These are phyloP conservation scores for Hyperoplus immaculatus DNA, from an alignment of 2,797 vertebrate genomes.

Conservation along the genomic window DNA sequence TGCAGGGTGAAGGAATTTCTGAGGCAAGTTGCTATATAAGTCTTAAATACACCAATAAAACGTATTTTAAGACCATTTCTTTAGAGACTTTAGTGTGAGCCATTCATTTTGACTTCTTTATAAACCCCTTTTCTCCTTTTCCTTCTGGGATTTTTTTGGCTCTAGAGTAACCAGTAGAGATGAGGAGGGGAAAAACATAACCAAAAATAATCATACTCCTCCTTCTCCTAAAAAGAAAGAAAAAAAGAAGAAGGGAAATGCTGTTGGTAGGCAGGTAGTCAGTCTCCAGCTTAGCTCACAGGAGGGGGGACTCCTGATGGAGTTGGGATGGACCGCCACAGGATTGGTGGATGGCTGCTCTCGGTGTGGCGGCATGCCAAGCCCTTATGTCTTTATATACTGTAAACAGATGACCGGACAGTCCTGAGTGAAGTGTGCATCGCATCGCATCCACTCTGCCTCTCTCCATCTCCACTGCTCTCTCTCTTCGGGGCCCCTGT, in stretches of 20 bases:
- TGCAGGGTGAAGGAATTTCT: conserved; percentile 70
- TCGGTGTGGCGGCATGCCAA: conserved; percentile 85
- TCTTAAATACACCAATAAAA: conserved; percentile 82
- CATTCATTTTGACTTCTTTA: conserved; percentile 80
- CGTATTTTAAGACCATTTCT: conserved; percentile 82
- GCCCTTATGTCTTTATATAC: conserved; percentile 90
- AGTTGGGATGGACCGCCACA: conserved; percentile 84
- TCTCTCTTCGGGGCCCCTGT: conserved; percentile 44
- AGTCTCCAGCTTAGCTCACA: conserved; percentile 69
- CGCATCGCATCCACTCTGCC: conserved; percentile 80
- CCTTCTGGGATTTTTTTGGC: conserved; percentile 67
- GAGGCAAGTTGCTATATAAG: conserved; percentile 73
- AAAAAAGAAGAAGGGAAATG: conserved; percentile 43
- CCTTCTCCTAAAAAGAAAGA: conserved; percentile 35
- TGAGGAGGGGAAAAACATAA: conserved; percentile 75
- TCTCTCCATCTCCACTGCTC: conserved; percentile 68
- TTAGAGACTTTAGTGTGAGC: conserved; percentile 50
- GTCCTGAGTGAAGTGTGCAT: conserved; percentile 76
- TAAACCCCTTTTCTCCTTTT: conserved; percentile 69
- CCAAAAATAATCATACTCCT: conserved; percentile 71
- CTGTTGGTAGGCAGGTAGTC: conserved; percentile 84
- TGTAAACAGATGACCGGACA: conserved; percentile 87
- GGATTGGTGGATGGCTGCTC: conserved; percentile 87
- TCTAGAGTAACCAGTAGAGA: conserved; percentile 77
- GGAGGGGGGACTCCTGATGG: conserved; percentile 81